Percentiles rank a stretch among this genome's conserved stretches.
Conservation (phyloP, 2,888 invertebrate genomes). For the Aphodius sticticus region DNA sequence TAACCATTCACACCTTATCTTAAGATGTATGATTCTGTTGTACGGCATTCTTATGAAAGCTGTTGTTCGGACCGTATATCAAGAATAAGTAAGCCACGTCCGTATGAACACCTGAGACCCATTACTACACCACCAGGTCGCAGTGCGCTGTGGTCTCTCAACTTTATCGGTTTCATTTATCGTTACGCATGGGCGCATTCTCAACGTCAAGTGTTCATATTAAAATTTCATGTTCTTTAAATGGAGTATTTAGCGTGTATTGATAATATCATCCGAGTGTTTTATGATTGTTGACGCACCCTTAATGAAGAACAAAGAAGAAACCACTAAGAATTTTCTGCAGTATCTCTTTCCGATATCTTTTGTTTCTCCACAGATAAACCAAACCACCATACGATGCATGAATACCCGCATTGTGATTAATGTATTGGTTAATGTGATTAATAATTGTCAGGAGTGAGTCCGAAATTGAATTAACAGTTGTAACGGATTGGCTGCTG, state of each 20-base stretch:
- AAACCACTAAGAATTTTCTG: not conserved
- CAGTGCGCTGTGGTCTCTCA: not conserved
- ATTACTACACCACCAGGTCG: not conserved
- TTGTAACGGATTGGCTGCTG: no score
- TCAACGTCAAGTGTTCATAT: constrained; percentile 4
- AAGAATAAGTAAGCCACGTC: constrained; percentile 4
- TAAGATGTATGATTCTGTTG: not conserved
- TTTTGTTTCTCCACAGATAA: not conserved
- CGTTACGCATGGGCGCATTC: not conserved
- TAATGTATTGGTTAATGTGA: not conserved
- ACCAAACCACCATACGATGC: not conserved
- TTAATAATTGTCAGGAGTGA: no score
- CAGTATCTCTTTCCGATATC: not conserved
- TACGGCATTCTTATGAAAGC: not conserved
- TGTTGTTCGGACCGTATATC: not conserved
- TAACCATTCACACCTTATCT: not conserved
- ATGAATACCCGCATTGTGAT: not conserved
- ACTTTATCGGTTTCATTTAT: not conserved
- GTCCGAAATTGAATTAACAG: no score
- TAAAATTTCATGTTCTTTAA: not conserved
- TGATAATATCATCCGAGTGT: not conserved
- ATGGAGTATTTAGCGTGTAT: not conserved
- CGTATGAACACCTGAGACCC: constrained; percentile 4
- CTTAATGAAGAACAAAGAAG: not conserved
- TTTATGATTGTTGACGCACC: not conserved